Percentiles rank a stretch among this genome's conserved stretches.
These are phyloP conservation scores for Brachionus koreanus DNA, from an alignment of 1,140 invertebrate genomes.

Conservation along the genomic window DNA sequence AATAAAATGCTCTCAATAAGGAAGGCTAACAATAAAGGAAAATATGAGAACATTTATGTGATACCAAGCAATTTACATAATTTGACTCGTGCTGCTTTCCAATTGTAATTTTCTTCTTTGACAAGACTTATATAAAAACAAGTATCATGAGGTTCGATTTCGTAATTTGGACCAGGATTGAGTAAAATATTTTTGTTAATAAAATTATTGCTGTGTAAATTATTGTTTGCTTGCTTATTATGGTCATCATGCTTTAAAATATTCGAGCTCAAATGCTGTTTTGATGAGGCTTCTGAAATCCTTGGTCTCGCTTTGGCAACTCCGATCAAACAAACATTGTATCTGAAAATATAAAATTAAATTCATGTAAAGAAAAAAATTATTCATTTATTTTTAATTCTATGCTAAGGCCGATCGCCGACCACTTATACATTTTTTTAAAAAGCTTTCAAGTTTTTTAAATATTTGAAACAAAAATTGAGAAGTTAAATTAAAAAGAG, in stretches of 20 bases:
- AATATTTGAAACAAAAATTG: too few relatives aligned
- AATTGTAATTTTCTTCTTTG: slow-evolving; percentile 43
- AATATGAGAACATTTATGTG: slow-evolving; percentile 8
- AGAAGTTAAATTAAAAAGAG: too few relatives aligned
- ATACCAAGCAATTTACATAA: slow-evolving; percentile 25
- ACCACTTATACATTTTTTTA: too few relatives aligned
- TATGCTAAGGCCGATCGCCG: too few relatives aligned
- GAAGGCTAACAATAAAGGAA: neutral
- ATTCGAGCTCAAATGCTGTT: neutral
- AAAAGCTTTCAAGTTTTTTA: too few relatives aligned
- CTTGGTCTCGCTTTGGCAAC: neutral
- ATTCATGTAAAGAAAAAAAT: neutral
- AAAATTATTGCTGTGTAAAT: neutral
- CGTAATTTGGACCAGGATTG: slow-evolving; percentile 26
- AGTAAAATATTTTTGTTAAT: slow-evolving; percentile 40
- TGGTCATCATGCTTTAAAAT: neutral
- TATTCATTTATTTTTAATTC: too few relatives aligned
- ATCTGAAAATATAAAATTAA: neutral
- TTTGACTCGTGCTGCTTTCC: slow-evolving; percentile 32
- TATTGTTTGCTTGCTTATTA: neutral
- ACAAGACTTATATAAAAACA: slow-evolving; percentile 42
- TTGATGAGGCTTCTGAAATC: neutral
- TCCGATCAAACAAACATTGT: slow-evolving; percentile 30
- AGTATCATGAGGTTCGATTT: slow-evolving; percentile 15
- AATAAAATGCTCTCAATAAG: slow-evolving; percentile 11